phyloP scores from a whole-genome alignment of 2,888 invertebrate species.

The Epistrophella euchroma region DNA sequence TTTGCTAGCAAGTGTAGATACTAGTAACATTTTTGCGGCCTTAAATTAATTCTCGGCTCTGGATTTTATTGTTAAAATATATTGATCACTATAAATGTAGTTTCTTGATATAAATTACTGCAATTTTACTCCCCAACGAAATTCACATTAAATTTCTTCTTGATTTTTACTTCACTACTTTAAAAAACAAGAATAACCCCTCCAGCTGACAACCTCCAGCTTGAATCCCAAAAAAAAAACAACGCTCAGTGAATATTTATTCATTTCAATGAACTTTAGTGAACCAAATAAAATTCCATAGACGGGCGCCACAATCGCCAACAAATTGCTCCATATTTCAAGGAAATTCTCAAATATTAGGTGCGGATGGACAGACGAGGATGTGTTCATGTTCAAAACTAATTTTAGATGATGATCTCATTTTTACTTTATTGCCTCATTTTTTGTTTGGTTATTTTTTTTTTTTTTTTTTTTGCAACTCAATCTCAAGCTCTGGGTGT shows the following conservation, averaged over 20 bases:
- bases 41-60: no score
- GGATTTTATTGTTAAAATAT: no score
- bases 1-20: no score
- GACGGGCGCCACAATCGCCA: conserved; percentile 45
- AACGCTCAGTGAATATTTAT: background rate
- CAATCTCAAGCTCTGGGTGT: conserved; percentile 33
- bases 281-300: conserved; percentile 16
- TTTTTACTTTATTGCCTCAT: conserved; percentile 33
- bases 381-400: conserved; percentile 42
- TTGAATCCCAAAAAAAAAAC: background rate
- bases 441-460: background rate
- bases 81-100: no score
- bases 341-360: conserved; percentile 49
- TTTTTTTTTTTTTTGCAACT: conserved; percentile 12
- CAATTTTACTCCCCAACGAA: no score
- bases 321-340: conserved; percentile 48
- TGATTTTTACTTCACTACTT: background rate
- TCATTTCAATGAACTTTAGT: conserved; percentile 25
- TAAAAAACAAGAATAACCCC: background rate
- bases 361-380: background rate
- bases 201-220: background rate
- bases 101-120: no score
- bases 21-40: no score
- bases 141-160: background rate
- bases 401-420: conserved; percentile 59